Evolutionary conservation across 2,113 vertebrate species (phyloP).

Genomic region (Eulemur macaco): DNA sequence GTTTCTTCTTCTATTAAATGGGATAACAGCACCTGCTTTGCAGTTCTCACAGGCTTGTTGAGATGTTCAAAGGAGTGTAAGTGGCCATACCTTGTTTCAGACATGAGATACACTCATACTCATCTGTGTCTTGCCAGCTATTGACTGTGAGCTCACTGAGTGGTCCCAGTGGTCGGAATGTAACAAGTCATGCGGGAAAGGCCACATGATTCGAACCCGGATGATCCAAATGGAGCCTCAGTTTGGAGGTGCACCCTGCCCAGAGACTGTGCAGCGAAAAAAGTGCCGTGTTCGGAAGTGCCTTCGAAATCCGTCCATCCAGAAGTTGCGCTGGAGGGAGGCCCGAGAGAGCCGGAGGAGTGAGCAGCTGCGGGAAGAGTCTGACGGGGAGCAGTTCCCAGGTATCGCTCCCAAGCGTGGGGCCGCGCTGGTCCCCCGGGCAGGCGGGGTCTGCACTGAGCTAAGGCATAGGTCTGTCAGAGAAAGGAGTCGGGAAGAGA

Average conservation of each 20-base stretch:
- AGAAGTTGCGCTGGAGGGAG: conserved; percentile 94
- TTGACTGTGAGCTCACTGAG: conserved; percentile 92
- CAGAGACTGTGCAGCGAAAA: conserved; percentile 93
- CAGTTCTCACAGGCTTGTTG: background rate
- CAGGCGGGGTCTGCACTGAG: background rate
- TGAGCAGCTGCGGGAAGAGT: conserved; percentile 88
- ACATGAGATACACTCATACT: background rate
- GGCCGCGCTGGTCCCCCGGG: background rate
- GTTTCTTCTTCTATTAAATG: background rate
- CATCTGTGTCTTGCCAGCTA: conserved; percentile 85
- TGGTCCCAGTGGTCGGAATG: conserved; percentile 99
- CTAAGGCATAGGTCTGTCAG: background rate
- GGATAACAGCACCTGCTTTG: background rate
- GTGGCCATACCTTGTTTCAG: background rate
- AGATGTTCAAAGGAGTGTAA: background rate
- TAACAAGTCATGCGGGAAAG: conserved; percentile 98
- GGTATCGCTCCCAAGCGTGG: conserved; percentile 80
- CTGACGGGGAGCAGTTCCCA: conserved; percentile 89
- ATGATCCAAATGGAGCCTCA: conserved; percentile 94
- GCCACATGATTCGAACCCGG: conserved; percentile 95
- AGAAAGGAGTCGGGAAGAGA: background rate
- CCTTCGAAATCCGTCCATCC: conserved; percentile 88
- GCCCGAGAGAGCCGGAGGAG: conserved; percentile 93
- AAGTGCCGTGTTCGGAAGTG: conserved; percentile 96
- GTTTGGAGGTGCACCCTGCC: conserved; percentile 93